Percentiles rank a stretch among this genome's conserved stretches.
Evolutionary conservation across 2,797 vertebrate species (phyloP).

Genomic region (Pseudocheirus occidentalis): DNA sequence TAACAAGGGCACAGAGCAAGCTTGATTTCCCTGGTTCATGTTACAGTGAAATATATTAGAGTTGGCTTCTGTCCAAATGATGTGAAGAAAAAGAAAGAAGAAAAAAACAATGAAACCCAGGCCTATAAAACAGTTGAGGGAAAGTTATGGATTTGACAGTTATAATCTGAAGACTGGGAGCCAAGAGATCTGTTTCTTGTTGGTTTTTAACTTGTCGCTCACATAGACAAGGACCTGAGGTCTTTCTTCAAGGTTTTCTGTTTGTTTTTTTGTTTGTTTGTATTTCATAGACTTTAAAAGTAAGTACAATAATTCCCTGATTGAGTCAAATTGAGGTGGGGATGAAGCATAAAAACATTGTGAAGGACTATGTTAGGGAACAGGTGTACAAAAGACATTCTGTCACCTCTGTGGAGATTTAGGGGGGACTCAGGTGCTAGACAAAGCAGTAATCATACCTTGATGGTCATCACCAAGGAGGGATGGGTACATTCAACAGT

Average conservation of each 20-base stretch:
- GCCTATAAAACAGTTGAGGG: conserved; percentile 26
- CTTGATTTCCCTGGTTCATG: conserved; percentile 30
- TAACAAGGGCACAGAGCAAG: conserved; percentile 20
- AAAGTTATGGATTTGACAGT: neutral
- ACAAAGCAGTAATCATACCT: neutral
- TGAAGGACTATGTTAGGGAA: neutral
- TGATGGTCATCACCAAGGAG: neutral
- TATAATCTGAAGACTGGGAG: neutral
- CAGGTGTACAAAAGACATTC: neutral
- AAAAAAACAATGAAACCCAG: conserved; percentile 28
- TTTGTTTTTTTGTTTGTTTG: neutral
- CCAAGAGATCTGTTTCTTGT: neutral
- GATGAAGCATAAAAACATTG: neutral
- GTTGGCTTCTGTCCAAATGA: conserved; percentile 4
- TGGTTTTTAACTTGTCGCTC: neutral
- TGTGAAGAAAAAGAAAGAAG: neutral
- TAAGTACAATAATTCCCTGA: neutral
- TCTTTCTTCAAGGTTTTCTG: neutral
- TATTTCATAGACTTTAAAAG: neutral
- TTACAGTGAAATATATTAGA: conserved; percentile 43
- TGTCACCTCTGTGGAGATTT: neutral
- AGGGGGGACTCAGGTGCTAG: neutral
- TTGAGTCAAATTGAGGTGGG: neutral
- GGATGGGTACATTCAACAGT: neutral
- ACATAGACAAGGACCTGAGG: neutral